phyloP scores from a whole-genome alignment of 2,797 vertebrate genomes.

The Cyprinella venusta region DNA sequence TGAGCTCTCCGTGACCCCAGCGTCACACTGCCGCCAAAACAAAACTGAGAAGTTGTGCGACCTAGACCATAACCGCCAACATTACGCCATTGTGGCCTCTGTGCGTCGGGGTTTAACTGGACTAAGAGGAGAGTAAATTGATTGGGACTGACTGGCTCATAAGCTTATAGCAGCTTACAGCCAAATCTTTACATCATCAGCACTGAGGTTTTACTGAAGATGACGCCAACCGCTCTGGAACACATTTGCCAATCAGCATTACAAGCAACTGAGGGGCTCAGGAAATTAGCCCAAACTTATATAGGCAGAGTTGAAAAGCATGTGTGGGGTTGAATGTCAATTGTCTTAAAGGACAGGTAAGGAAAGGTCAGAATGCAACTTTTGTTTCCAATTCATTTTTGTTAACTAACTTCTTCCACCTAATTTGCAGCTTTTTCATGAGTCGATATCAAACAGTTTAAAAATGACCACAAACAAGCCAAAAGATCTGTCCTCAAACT shows the following conservation, averaged over 20 bases:
- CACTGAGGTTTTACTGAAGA: slow-evolving; percentile 39
- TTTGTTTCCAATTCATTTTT: neutral
- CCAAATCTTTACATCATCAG: slow-evolving; percentile 58
- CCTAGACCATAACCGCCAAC: slow-evolving; percentile 37
- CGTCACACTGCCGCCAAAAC: slow-evolving; percentile 9
- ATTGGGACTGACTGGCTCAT: slow-evolving; percentile 49
- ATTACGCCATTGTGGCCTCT: slow-evolving; percentile 31
- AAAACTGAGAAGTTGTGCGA: slow-evolving; percentile 27
- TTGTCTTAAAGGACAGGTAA: slow-evolving; percentile 39
- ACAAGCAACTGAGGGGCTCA: slow-evolving; percentile 52
- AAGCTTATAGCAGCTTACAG: slow-evolving; percentile 41
- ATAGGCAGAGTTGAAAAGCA: neutral
- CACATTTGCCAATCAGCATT: slow-evolving; percentile 57
- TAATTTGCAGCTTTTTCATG: slow-evolving; percentile 59
- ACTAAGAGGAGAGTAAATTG: slow-evolving; percentile 34
- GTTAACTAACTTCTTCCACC: slow-evolving; percentile 31
- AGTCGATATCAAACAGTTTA: slow-evolving; percentile 59
- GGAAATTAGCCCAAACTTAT: slow-evolving; percentile 58
- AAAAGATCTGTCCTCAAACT: slow-evolving; percentile 65
- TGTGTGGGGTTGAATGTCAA: slow-evolving; percentile 37
- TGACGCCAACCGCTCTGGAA: slow-evolving; percentile 54
- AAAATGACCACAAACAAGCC: slow-evolving; percentile 58
- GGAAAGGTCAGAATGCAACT: slow-evolving; percentile 24
- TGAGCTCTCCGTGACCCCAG: slow-evolving; percentile 9
- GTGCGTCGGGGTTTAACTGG: slow-evolving; percentile 41